phyloP scores from a whole-genome alignment of 2,797 vertebrate genomes.

The Malacoraja senta region DNA sequence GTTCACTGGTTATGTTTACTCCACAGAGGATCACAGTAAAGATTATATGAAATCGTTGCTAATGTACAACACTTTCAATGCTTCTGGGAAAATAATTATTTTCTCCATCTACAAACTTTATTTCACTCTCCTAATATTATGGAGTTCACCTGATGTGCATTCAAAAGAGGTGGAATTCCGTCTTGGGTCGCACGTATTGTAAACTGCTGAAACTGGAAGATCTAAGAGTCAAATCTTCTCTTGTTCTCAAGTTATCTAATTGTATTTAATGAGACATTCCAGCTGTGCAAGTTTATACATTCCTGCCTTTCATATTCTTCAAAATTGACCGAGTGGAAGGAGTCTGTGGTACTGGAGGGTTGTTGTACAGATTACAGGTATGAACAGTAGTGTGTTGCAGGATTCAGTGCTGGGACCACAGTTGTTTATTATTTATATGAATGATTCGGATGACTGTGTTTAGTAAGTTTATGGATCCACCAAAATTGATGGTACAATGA shows the following conservation, averaged over 20 bases:
- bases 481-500: too few species aligned
- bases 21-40: neutral
- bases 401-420: too few species aligned
- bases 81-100: neutral
- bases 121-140: neutral
- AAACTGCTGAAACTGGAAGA: neutral
- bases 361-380: too few species aligned
- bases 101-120: neutral
- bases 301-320: neutral
- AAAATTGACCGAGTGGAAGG: neutral
- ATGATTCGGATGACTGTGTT: too few species aligned
- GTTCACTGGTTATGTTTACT: neutral
- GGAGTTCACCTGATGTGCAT: neutral
- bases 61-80: neutral
- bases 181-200: neutral
- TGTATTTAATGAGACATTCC: neutral
- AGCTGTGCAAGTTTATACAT: neutral
- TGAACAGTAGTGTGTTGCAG: too few species aligned
- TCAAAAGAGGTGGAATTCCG: neutral
- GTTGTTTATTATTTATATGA: too few species aligned
- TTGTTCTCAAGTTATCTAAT: neutral
- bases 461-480: too few species aligned
- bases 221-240: neutral
- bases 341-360: neutral
- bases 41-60: neutral